A percentile compares a stretch with the other conserved stretches of the same genome.
Conservation (phyloP, 1,140 invertebrate genomes). For the Bemisia tabaci region DNA sequence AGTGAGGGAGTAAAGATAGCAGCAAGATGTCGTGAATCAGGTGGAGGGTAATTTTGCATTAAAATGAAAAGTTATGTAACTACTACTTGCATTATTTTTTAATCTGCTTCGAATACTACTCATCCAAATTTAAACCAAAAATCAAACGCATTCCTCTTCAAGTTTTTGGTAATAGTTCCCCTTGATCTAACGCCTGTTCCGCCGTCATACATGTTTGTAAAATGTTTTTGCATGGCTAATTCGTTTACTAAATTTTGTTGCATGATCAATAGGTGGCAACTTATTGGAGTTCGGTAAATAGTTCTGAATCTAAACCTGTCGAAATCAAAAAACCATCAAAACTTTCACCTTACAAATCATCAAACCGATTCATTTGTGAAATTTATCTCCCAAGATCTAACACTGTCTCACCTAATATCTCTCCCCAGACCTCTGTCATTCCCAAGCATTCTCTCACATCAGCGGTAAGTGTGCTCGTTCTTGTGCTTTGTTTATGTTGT, state of each 20-base stretch:
- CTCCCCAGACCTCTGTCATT: background rate
- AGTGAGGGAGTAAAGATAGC: no score
- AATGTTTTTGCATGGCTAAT: background rate
- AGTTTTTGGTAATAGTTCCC: no score
- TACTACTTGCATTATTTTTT: no score
- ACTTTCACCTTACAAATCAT: background rate
- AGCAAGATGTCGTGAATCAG: no score
- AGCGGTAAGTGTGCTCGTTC: background rate
- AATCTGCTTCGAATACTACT: no score
- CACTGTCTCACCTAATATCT: background rate
- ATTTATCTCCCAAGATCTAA: background rate
- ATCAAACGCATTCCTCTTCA: no score
- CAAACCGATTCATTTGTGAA: background rate
- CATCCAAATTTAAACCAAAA: no score
- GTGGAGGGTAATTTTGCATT: no score
- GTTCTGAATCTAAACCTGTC: background rate
- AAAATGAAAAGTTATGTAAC: no score
- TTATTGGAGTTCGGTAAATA: constrained; percentile 14
- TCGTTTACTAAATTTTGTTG: constrained; percentile 2
- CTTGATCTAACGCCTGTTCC: no score
- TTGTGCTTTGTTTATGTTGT: no score
- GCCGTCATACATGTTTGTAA: no score
- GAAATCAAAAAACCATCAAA: background rate
- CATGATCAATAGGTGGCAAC: constrained; percentile 13
- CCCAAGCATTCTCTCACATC: background rate